Base-by-base conservation (phyloP, 2,113 vertebrate species). In the Lophotis ruficrista region DNA sequence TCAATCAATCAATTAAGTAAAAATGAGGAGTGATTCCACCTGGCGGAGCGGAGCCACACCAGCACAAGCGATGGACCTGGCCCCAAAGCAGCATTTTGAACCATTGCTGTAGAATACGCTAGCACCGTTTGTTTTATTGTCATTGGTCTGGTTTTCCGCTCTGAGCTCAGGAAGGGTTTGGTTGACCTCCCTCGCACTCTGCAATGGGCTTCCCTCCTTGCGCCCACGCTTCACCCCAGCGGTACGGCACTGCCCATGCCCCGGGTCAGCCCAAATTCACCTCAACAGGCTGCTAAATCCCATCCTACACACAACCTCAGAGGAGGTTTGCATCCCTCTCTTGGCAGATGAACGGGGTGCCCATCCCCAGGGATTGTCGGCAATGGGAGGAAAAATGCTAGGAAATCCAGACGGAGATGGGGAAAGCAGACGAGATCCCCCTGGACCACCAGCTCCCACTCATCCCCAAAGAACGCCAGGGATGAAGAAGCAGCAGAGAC, bases 81-180 rank as follows among this genome's bases (percentile, higher is more conserved):
- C 68, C 66, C 93, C 13, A 18, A n/a, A 81, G 92, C 64, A 90
- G 82, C 80, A 18, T 35, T 45, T 95, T 37, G 85, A 84, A 17
- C 79, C 93, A 84, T 90, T 95, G 94, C 90, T 95, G 90, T 71
- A 15, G 80, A 61, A 83, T 89, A 82, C 31, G 20, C 60, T 94
- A 95, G 96, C 90, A 97, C 94, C 95, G 0, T 13, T 78, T 72
- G 10, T 14, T 58, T 90, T 93, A 41, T 86, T 94, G 87, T 66
- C 64, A 58, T 70, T 33, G 31, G 14, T 11, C 10, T 43, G 56
- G 56, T 11, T 48, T 62, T 68, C 54, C 68, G 31, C 65, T 58
- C 60, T 6, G 47, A 71, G 83, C 51, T 75, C 79, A 18, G 60
- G 83, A 30, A 62, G 78, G 56, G 28, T 73, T 48, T 25, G 37